These are phyloP conservation scores for Gambusia holbrooki DNA, from an alignment of 2,113 vertebrate species.

Conservation along the genomic window DNA sequence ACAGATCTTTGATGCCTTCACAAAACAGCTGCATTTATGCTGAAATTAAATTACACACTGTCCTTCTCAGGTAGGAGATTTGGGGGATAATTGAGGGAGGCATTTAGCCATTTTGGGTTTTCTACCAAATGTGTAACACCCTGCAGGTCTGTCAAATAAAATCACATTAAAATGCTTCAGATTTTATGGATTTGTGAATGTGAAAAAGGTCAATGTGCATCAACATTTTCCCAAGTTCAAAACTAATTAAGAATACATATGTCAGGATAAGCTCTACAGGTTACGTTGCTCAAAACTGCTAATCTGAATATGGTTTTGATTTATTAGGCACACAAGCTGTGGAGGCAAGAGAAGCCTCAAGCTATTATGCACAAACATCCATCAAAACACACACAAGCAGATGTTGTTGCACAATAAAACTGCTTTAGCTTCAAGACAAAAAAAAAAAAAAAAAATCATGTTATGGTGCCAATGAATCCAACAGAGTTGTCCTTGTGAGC, in stretches of 20 bases:
- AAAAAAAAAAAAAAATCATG: constrained; percentile 38
- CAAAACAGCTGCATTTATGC: neutral
- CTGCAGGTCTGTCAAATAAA: neutral
- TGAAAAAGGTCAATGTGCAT: neutral
- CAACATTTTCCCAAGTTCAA: too few species aligned
- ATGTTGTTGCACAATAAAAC: constrained; percentile 40
- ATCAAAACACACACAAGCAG: constrained; percentile 19
- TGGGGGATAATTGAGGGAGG: neutral
- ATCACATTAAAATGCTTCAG: neutral
- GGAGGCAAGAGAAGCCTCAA: constrained; percentile 21
- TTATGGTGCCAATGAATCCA: constrained; percentile 48
- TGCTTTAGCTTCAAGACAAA: constrained; percentile 30
- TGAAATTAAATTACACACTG: neutral
- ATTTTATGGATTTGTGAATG: too few species aligned
- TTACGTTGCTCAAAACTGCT: neutral
- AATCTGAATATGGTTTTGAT: neutral
- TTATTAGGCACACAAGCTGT: neutral
- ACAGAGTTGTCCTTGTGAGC: constrained; percentile 47
- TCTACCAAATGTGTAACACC: neutral
- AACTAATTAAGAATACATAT: neutral
- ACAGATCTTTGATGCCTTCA: neutral
- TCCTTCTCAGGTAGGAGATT: neutral
- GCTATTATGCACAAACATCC: constrained; percentile 15
- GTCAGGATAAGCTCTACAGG: neutral
- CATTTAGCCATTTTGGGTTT: neutral